Evolutionary conservation across 2,113 vertebrate genomes (phyloP).

Genomic region (Alexandromys fortis): DNA sequence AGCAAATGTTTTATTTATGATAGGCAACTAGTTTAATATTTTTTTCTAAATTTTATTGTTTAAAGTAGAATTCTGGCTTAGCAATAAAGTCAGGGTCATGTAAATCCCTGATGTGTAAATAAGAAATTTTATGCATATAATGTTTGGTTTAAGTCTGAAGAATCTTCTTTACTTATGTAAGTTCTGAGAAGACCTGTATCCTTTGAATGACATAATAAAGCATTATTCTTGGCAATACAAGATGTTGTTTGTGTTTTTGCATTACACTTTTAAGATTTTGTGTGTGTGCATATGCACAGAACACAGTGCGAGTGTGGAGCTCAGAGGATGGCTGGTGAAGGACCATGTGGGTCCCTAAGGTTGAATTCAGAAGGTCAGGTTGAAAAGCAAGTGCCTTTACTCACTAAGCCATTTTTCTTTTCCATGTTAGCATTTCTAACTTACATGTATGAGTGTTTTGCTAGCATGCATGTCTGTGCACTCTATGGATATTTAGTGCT

Average conservation of each 20-base stretch:
- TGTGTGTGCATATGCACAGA: not conserved
- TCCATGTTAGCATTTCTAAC: not conserved
- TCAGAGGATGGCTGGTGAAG: not conserved
- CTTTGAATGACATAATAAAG: constrained; percentile 9
- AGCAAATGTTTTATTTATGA: not conserved
- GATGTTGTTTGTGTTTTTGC: not conserved
- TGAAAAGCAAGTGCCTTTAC: not conserved
- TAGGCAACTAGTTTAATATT: not conserved
- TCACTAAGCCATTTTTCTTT: not conserved
- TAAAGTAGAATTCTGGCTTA: not conserved
- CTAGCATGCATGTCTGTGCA: not conserved
- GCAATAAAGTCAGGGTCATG: not conserved
- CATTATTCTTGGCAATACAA: not conserved
- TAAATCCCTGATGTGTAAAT: not conserved
- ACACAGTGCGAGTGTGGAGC: not conserved
- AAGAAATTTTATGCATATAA: not conserved
- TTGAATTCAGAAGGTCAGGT: not conserved
- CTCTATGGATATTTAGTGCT: not conserved
- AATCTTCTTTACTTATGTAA: not conserved
- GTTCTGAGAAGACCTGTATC: not conserved
- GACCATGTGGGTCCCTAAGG: not conserved
- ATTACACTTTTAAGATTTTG: not conserved
- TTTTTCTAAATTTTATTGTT: constrained; percentile 4
- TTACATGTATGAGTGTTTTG: not conserved
- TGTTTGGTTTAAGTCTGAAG: not conserved